Percentiles rank a stretch among this genome's conserved stretches.
Conservation (phyloP, 1,140 invertebrate species). For the Pantala flavescens region DNA sequence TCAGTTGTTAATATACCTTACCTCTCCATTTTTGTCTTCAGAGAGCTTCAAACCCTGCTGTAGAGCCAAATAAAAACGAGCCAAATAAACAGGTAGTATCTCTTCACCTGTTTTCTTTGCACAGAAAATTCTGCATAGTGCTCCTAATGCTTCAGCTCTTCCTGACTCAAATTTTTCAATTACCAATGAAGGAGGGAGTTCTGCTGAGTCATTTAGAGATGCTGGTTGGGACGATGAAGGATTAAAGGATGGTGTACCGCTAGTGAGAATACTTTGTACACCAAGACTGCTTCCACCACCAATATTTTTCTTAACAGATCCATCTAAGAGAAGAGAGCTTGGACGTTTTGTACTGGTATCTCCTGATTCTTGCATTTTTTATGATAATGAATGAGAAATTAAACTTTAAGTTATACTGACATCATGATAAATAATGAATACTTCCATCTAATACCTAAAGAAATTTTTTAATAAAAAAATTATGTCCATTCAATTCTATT, state of each 20-base stretch:
- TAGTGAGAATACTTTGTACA: not conserved
- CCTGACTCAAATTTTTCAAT: constrained; percentile 70
- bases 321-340: constrained; percentile 23
- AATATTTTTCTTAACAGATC: constrained; percentile 18
- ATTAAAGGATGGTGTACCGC: constrained; percentile 14
- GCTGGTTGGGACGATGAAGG: constrained; percentile 21
- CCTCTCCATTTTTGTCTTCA: constrained; percentile 29
- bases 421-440: too few species aligned
- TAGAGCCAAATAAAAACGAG: constrained; percentile 86
- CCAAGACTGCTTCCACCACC: not conserved
- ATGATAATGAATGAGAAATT: not conserved
- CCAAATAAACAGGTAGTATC: constrained; percentile 86
- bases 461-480: too few species aligned
- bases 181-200: constrained; percentile 10
- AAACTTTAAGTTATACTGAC: too few species aligned
- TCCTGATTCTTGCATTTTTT: not conserved
- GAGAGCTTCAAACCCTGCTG: constrained; percentile 70
- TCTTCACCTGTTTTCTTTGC: constrained; percentile 93
- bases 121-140: constrained; percentile 90
- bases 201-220: constrained; percentile 16
- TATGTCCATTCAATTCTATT: too few species aligned
- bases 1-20: not conserved
- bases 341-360: constrained; percentile 39
- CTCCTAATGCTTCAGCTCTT: constrained; percentile 87
- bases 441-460: too few species aligned